A percentile compares a stretch with the other conserved stretches of the same genome.
Evolutionary conservation across 2,797 vertebrate genomes (phyloP).

Genomic region (Carapus acus): DNA sequence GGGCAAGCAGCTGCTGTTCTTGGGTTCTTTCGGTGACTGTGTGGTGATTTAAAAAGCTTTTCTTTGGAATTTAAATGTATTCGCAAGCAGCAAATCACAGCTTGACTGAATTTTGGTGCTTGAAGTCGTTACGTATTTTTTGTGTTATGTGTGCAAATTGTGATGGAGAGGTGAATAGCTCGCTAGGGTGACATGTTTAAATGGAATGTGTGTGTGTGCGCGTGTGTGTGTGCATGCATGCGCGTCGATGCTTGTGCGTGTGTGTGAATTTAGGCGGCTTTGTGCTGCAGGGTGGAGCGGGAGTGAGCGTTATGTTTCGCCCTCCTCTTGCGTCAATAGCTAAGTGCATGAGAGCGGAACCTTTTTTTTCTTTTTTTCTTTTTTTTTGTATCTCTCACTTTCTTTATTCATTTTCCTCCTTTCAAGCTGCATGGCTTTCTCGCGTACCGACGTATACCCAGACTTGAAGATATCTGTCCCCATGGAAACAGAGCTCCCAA

Average conservation of each 20-base stretch:
- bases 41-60: background rate
- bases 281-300: background rate
- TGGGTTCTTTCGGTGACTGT: too few relatives aligned
- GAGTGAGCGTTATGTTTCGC: background rate
- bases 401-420: too few relatives aligned
- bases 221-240: background rate
- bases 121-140: too few relatives aligned
- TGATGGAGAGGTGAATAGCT: too few relatives aligned
- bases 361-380: constrained; percentile 14
- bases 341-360: constrained; percentile 33
- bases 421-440: constrained; percentile 32
- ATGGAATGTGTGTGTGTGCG: too few relatives aligned
- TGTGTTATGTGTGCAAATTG: too few relatives aligned
- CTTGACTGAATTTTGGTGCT: too few relatives aligned
- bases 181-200: too few relatives aligned
- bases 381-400: too few relatives aligned
- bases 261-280: too few relatives aligned
- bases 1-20: background rate
- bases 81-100: too few relatives aligned
- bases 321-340: constrained; percentile 26
- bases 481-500: constrained; percentile 67
- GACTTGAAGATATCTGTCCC: constrained; percentile 55
- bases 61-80: background rate
- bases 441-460: constrained; percentile 44
- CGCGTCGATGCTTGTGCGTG: constrained; percentile 2